phyloP scores from a whole-genome alignment of 2,797 vertebrate species.

The Halcyon badia region DNA sequence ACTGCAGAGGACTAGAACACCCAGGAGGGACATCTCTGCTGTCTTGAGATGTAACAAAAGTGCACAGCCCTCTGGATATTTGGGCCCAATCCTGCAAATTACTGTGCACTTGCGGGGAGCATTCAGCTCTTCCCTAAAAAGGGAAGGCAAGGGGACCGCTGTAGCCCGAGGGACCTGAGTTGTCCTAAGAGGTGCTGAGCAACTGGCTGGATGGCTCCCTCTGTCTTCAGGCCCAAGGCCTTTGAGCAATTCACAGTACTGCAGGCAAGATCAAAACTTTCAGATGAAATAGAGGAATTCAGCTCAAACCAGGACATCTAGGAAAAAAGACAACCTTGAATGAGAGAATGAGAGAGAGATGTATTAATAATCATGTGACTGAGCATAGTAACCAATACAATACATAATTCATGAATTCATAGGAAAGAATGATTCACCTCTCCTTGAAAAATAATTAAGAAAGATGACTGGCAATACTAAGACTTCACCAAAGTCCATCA shows the following conservation, averaged over 20 bases:
- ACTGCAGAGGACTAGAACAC: background rate
- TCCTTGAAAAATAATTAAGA: slow-evolving; percentile 52
- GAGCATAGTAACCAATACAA: slow-evolving; percentile 7
- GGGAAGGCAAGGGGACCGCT: background rate
- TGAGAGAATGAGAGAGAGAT: background rate
- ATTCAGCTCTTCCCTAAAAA: background rate
- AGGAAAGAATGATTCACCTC: slow-evolving; percentile 19
- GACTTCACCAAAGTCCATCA: background rate
- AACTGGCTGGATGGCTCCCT: background rate
- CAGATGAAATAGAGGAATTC: background rate
- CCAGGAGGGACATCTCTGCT: background rate
- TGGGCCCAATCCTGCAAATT: background rate
- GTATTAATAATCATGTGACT: slow-evolving; percentile 57
- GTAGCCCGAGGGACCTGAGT: background rate
- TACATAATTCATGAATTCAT: slow-evolving; percentile 58
- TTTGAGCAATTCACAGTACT: background rate
- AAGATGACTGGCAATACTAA: background rate
- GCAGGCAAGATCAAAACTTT: slow-evolving; percentile 3
- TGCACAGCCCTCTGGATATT: background rate
- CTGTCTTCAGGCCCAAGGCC: background rate
- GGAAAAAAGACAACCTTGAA: slow-evolving; percentile 42
- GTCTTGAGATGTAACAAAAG: background rate
- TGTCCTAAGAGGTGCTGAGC: background rate
- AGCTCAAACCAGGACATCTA: background rate
- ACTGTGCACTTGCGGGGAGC: background rate